Conservation (phyloP, 2,113 vertebrate genomes). For the Aegithalos caudatus region DNA sequence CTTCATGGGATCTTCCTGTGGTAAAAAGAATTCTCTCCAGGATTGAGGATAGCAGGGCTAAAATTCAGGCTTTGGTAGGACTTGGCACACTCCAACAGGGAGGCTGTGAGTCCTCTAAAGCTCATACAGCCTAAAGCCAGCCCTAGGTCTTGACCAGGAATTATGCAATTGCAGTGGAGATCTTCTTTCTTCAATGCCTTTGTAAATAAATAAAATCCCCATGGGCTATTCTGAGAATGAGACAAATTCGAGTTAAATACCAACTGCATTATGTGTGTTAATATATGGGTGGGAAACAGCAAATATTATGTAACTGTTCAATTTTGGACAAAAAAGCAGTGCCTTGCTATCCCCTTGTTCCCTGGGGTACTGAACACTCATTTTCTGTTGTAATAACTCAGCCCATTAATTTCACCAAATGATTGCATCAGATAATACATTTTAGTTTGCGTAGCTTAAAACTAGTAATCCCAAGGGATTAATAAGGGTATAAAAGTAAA, state of each 20-base stretch:
- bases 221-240: not conserved
- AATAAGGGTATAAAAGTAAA: not conserved
- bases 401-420: slow-evolving; percentile 13
- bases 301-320: slow-evolving; percentile 25
- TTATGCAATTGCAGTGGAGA: not conserved
- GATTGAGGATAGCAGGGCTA: not conserved
- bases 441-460: not conserved
- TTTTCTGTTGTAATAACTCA: not conserved
- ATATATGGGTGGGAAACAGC: slow-evolving; percentile 32
- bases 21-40: not conserved
- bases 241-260: not conserved
- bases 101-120: not conserved
- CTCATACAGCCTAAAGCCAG: not conserved
- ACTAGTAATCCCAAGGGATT: slow-evolving; percentile 16
- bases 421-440: slow-evolving; percentile 31
- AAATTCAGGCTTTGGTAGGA: not conserved
- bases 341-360: slow-evolving; percentile 11
- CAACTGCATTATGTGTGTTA: slow-evolving; percentile 8
- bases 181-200: not conserved
- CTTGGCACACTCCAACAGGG: not conserved
- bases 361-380: not conserved
- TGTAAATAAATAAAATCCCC: slow-evolving; percentile 6
- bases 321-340: not conserved
- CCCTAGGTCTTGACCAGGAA: not conserved
- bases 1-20: not conserved